Evolutionary conservation across 2,888 invertebrate genomes (phyloP).

Genomic region (Molanna angustata): DNA sequence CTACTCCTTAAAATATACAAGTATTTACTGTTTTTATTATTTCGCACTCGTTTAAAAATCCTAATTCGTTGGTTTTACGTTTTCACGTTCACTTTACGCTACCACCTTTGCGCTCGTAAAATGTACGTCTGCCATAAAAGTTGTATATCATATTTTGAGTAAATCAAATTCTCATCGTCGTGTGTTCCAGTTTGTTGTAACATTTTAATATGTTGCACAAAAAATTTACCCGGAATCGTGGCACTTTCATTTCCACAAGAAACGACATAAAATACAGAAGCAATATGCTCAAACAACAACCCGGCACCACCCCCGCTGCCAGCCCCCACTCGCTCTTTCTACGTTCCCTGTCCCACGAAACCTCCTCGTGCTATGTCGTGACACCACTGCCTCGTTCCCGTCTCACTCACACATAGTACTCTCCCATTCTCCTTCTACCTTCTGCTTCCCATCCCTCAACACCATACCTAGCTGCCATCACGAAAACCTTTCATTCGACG

Average conservation of each 20-base stretch:
- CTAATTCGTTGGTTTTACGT: no score
- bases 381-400: neutral
- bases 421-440: neutral
- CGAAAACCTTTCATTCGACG: slow-evolving; percentile 50
- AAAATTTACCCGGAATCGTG: slow-evolving; percentile 1
- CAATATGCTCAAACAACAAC: slow-evolving; percentile 53
- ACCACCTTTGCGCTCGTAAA: no score
- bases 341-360: slow-evolving; percentile 36
- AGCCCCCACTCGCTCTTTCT: slow-evolving; percentile 38
- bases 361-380: slow-evolving; percentile 35
- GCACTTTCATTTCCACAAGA: slow-evolving; percentile 32
- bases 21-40: no score
- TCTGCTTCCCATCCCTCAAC: slow-evolving; percentile 1
- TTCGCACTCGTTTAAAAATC: no score
- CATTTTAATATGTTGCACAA: no score
- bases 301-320: slow-evolving; percentile 46
- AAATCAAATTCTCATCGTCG: no score
- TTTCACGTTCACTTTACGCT: no score
- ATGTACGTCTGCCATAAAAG: no score
- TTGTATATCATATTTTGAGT: no score
- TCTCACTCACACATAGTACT: neutral
- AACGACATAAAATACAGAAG: slow-evolving; percentile 61
- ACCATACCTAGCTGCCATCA: slow-evolving; percentile 33
- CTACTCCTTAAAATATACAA: no score
- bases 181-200: no score